Conservation (phyloP, 2,113 vertebrate species). For the Strix aluco region DNA sequence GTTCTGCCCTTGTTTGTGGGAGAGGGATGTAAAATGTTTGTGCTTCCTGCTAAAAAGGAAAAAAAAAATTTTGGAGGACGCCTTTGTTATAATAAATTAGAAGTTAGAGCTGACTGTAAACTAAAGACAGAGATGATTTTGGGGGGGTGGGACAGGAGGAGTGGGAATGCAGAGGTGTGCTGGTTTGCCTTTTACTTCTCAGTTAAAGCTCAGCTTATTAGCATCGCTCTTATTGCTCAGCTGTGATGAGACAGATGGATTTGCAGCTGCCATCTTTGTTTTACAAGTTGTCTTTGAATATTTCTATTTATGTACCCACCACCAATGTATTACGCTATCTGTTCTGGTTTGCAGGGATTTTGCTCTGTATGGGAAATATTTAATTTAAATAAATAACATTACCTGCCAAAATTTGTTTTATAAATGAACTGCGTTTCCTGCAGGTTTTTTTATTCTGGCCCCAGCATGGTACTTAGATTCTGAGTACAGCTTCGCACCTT, state of each 20-base stretch:
- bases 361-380: not conserved
- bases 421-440: not conserved
- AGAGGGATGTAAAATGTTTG: not conserved
- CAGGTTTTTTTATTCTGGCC: not conserved
- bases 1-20: not conserved
- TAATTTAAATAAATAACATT: not conserved
- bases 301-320: not conserved
- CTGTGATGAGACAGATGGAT: not conserved
- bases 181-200: not conserved
- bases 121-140: not conserved
- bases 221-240: not conserved
- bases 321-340: not conserved
- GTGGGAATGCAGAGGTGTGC: not conserved
- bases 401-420: not conserved
- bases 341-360: not conserved
- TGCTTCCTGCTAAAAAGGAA: not conserved
- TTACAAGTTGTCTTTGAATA: not conserved
- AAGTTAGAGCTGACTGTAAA: not conserved
- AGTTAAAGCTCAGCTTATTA: not conserved
- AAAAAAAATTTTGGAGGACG: not conserved
- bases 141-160: not conserved
- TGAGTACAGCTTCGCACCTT: not conserved
- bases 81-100: not conserved
- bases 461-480: not conserved
- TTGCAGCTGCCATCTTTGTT: conserved; percentile 32